Evolutionary conservation across 2,888 invertebrate species (phyloP), one percentile per base, ranked within the genome.

Genomic region (Auanema sp.): DNA sequence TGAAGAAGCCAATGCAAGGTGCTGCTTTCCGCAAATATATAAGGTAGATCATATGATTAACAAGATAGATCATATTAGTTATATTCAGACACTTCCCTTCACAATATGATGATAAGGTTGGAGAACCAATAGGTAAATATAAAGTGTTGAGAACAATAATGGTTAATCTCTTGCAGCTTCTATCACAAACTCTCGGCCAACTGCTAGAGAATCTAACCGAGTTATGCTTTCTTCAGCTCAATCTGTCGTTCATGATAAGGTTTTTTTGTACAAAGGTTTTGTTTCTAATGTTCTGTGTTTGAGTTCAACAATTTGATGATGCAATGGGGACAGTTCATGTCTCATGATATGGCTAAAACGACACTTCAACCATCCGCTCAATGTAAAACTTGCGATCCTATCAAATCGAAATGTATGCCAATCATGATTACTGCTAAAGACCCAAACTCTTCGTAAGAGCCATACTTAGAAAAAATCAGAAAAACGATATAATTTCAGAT

Each of bases 1-100:
- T 94, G 58, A 89, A 89, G 60, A 88, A 93, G 84, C 92, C 94
- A 0, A 90, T 90, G 60, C 93, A 92, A 92, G 97, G 97, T 11
- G 90, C 94, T 0, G 92, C 96, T 0, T 88, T 93, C 69, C 90
- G 91, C 0, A 91, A 91, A 18, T 83, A 80, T 64, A 71, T 71
- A 50, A 60, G 76, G 70, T 66, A 44, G n/a, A n/a, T n/a, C n/a
- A n/a, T n/a, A n/a, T n/a, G n/a, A n/a, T n/a, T n/a, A n/a, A n/a
- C n/a, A n/a, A n/a, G n/a, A n/a, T n/a, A n/a, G n/a, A n/a, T n/a
- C n/a, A n/a, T n/a, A n/a, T n/a, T n/a, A n/a, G n/a, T n/a, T n/a
- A n/a, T n/a, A 49, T 78, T 42, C 55, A 72, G 82, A 59, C 75
- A 80, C 60, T 69, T 81, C 69, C 76, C 83, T 4, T 71, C 82